A percentile compares a stretch with the other conserved stretches of the same genome.
Evolutionary conservation across 2,797 vertebrate species (phyloP).

Genomic region (Syngnathus acus): DNA sequence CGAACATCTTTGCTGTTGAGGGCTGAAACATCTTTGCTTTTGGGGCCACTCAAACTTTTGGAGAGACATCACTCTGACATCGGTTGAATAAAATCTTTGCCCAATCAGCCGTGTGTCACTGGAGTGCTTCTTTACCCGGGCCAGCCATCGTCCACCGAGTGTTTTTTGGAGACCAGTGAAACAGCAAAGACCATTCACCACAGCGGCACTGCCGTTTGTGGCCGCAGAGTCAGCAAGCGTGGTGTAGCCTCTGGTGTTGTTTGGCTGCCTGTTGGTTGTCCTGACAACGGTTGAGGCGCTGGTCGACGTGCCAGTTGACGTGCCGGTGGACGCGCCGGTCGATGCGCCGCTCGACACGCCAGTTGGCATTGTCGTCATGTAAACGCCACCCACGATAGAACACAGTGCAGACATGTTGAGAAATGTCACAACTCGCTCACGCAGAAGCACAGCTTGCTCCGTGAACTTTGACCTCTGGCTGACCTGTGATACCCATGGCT

Average conservation of each 20-base stretch:
- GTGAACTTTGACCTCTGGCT: not conserved
- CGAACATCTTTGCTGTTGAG: too few species aligned
- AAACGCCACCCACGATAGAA: not conserved
- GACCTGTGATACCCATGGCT: not conserved
- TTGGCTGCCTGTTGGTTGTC: not conserved
- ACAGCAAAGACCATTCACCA: too few species aligned
- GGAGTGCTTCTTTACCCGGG: too few species aligned
- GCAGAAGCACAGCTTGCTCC: not conserved
- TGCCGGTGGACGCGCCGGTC: not conserved
- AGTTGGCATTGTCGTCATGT: not conserved
- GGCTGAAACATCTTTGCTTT: too few species aligned
- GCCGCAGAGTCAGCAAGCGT: not conserved
- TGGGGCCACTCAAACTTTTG: too few species aligned
- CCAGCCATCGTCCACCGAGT: too few species aligned
- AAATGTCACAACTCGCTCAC: not conserved
- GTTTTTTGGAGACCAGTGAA: too few species aligned
- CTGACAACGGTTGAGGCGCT: not conserved
- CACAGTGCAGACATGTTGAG: not conserved
- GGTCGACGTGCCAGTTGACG: not conserved
- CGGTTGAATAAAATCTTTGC: too few species aligned
- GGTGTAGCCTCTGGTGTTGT: not conserved
- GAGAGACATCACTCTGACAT: too few species aligned
- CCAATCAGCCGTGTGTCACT: too few species aligned
- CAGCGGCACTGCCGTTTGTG: not conserved
- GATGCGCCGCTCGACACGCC: not conserved